Evolutionary conservation across 1,140 invertebrate genomes (phyloP).

Genomic region (Steinernema feltiae): DNA sequence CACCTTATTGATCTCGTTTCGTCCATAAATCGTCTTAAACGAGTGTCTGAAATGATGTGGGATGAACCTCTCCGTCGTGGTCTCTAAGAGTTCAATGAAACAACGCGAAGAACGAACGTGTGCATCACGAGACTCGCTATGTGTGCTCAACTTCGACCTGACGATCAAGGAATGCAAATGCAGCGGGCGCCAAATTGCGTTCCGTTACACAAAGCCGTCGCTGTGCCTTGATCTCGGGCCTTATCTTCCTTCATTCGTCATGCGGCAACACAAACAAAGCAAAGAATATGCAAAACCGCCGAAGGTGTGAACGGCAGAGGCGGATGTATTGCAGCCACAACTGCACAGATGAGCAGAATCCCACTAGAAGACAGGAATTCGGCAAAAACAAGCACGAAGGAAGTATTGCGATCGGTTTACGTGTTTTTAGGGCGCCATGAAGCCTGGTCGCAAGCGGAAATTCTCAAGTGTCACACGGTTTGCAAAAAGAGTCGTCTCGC

Average conservation of each 20-base stretch:
- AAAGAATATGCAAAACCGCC: slow-evolving; percentile 2
- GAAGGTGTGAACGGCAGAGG: background rate
- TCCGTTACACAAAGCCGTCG: background rate
- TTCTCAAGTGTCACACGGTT: background rate
- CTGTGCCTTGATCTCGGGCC: slow-evolving; percentile 1
- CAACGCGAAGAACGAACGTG: background rate
- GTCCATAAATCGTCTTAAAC: background rate
- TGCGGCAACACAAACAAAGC: background rate
- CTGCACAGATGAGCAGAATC: background rate
- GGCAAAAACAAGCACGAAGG: background rate
- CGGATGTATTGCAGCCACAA: background rate
- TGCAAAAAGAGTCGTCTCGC: background rate
- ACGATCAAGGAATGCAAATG: background rate
- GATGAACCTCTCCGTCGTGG: too few species aligned
- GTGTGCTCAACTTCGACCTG: background rate
- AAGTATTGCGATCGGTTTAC: background rate
- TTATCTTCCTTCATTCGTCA: background rate
- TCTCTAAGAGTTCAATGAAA: background rate
- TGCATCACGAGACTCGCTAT: background rate
- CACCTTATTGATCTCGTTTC: background rate
- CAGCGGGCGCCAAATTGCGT: background rate
- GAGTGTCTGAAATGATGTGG: background rate
- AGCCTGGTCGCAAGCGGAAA: background rate
- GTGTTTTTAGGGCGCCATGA: background rate
- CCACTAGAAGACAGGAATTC: background rate